These are phyloP conservation scores for Bucco capensis DNA, from an alignment of 2,113 vertebrate genomes.

Conservation along the genomic window DNA sequence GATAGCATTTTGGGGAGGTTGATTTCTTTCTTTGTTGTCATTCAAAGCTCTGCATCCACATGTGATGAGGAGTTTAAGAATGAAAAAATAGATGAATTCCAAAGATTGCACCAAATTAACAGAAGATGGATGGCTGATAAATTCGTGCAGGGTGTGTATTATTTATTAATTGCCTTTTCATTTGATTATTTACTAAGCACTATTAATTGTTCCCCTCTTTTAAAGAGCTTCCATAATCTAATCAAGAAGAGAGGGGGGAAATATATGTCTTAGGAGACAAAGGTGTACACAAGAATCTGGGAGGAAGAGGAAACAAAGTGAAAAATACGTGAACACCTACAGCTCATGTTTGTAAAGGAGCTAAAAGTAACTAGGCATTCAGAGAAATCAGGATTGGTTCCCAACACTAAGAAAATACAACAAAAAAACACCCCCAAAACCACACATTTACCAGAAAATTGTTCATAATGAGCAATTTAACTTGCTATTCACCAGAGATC, in stretches of 20 bases:
- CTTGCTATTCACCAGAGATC: slow-evolving; percentile 9
- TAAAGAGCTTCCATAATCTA: slow-evolving; percentile 20
- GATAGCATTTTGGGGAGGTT: not conserved
- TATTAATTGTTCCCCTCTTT: slow-evolving; percentile 22
- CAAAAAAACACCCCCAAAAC: not conserved
- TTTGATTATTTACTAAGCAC: slow-evolving; percentile 10
- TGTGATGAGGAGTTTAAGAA: not conserved
- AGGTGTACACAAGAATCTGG: not conserved
- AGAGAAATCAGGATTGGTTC: not conserved
- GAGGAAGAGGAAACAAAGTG: not conserved
- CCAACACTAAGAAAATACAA: not conserved
- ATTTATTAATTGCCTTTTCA: slow-evolving; percentile 47
- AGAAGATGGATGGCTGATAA: slow-evolving; percentile 17
- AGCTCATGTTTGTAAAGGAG: not conserved
- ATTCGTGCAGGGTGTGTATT: not conserved
- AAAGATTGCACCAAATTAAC: not conserved
- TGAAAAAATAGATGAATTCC: not conserved
- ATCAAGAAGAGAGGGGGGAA: not conserved
- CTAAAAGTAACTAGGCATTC: slow-evolving; percentile 26
- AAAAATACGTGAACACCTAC: slow-evolving; percentile 10
- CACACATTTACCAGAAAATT: not conserved
- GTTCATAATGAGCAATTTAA: slow-evolving; percentile 5
- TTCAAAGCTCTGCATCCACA: not conserved
- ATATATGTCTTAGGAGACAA: not conserved
- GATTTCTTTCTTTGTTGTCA: not conserved